Percentiles rank a stretch among this genome's conserved stretches.
Conservation (phyloP, 2,113 vertebrate genomes). For the Gulo gulo region DNA sequence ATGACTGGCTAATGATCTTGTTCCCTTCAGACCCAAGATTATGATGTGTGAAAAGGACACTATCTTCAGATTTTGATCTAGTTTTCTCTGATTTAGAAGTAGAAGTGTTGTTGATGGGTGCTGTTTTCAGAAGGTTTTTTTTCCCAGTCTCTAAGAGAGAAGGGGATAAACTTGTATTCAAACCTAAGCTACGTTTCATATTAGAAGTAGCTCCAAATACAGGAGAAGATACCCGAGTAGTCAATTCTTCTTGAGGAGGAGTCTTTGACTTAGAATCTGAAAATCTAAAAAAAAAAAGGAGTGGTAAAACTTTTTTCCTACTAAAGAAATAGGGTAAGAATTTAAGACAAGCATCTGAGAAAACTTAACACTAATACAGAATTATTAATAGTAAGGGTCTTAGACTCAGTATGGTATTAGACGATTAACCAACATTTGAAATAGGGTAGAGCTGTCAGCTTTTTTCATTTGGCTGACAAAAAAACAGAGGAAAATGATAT, state of each 20-base stretch:
- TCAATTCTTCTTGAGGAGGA: conserved; percentile 73
- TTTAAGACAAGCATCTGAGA: background rate
- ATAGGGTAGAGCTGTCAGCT: background rate
- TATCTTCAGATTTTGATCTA: conserved; percentile 83
- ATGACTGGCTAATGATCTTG: conserved; percentile 77
- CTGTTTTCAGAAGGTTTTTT: conserved; percentile 77
- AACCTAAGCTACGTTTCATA: conserved; percentile 74
- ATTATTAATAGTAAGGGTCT: background rate
- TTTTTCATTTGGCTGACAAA: conserved; percentile 8
- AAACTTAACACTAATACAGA: background rate
- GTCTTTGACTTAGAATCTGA: conserved; percentile 78
- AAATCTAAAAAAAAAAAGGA: conserved; percentile 82
- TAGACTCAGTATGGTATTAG: background rate
- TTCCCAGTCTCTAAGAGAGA: conserved; percentile 82
- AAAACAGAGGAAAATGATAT: conserved; percentile 7
- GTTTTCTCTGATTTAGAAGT: conserved; percentile 78
- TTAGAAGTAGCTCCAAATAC: conserved; percentile 83
- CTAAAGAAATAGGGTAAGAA: background rate
- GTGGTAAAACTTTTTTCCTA: conserved; percentile 18
- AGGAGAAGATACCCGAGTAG: conserved; percentile 80
- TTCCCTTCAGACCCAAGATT: conserved; percentile 72
- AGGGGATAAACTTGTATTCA: conserved; percentile 79
- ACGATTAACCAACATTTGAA: conserved; percentile 31
- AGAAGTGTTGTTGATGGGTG: conserved; percentile 73
- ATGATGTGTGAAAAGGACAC: conserved; percentile 76